Percentiles rank a stretch among this genome's conserved stretches.
Evolutionary conservation across 1,140 invertebrate species (phyloP).

Genomic region (Ruditapes philippinarum): DNA sequence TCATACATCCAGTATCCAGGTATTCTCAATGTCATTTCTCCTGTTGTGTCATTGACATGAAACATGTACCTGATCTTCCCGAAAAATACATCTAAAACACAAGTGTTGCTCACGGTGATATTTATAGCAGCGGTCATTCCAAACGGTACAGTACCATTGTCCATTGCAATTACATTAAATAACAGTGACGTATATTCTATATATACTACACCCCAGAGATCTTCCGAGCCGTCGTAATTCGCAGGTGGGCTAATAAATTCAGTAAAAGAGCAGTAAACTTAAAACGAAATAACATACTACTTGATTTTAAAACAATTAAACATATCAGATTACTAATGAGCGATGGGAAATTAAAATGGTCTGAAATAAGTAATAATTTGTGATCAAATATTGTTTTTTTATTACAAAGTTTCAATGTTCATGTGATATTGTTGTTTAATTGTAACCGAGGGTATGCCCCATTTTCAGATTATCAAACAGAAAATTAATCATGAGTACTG

Average conservation of each 20-base stretch:
- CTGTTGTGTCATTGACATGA: conserved; percentile 62
- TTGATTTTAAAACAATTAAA: too few species aligned
- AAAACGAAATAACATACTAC: too few species aligned
- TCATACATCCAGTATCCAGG: conserved; percentile 73
- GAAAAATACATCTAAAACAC: conserved; percentile 71
- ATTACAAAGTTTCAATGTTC: too few species aligned
- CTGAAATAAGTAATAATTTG: too few species aligned
- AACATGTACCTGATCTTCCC: conserved; percentile 64
- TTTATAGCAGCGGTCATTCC: conserved; percentile 64
- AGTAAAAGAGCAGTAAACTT: too few species aligned
- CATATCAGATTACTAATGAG: too few species aligned
- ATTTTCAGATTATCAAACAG: too few species aligned
- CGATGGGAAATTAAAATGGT: too few species aligned
- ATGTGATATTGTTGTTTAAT: too few species aligned
- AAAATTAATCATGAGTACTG: too few species aligned
- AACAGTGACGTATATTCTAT: conserved; percentile 62
- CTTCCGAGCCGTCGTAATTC: conserved; percentile 62
- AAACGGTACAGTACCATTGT: conserved; percentile 66
- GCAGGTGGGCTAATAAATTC: conserved; percentile 38
- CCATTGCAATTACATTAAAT: conserved; percentile 69
- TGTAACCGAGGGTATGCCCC: too few species aligned
- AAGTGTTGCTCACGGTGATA: conserved; percentile 72
- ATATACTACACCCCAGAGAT: conserved; percentile 68
- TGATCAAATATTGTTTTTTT: too few species aligned
- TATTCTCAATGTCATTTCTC: conserved; percentile 55